phyloP scores from a whole-genome alignment of 2,888 invertebrate species.

The Pollenia angustigena region DNA sequence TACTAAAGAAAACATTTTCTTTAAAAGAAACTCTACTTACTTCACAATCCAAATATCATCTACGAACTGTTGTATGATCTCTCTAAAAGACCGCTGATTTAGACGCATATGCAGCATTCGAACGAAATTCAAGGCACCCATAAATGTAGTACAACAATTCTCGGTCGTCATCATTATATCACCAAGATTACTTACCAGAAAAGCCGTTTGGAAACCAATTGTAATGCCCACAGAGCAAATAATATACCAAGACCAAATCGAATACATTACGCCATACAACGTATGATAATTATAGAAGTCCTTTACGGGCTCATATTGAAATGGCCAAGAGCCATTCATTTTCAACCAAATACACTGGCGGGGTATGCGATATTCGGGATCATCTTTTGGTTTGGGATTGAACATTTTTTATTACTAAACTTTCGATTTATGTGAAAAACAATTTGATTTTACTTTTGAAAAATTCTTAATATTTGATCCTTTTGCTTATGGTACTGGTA shows the following conservation, averaged over 20 bases:
- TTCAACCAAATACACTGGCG: conserved; percentile 82
- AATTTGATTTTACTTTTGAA: conserved; percentile 2
- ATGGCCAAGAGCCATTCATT: conserved; percentile 83
- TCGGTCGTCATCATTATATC: conserved; percentile 83
- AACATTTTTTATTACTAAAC: conserved; percentile 75
- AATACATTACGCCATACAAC: conserved; percentile 74
- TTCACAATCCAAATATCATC: conserved; percentile 81
- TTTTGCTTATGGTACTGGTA: background rate
- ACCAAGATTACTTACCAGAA: conserved; percentile 79
- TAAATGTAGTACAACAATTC: conserved; percentile 83
- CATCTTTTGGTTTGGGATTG: conserved; percentile 76
- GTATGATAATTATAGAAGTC: conserved; percentile 33
- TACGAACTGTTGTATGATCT: conserved; percentile 79
- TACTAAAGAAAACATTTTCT: no score
- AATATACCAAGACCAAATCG: conserved; percentile 81
- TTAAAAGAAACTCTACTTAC: conserved; percentile 76
- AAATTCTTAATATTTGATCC: background rate
- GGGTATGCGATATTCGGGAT: conserved; percentile 80
- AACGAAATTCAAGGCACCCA: conserved; percentile 82
- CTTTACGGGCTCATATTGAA: conserved; percentile 45
- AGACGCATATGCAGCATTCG: conserved; percentile 82
- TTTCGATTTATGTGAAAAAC: background rate
- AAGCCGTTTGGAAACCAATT: conserved; percentile 81
- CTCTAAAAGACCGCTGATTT: conserved; percentile 78
- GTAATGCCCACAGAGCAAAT: conserved; percentile 81